These are phyloP conservation scores for Tortrix viridana DNA, from an alignment of 2,888 invertebrate species.

Conservation along the genomic window DNA sequence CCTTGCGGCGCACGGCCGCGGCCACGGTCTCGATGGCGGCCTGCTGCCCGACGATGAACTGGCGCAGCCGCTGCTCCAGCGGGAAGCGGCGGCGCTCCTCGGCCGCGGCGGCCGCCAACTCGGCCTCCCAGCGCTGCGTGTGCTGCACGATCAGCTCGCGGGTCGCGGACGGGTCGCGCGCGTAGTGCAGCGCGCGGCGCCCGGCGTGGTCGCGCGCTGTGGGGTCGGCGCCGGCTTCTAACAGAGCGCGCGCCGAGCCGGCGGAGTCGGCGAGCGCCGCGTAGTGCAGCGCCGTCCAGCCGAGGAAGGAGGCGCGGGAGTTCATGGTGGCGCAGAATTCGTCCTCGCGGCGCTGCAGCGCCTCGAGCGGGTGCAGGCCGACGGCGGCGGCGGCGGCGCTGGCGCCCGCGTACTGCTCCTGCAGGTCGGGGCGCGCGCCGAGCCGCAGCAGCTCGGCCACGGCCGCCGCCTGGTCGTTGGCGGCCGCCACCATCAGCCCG, in stretches of 20 bases:
- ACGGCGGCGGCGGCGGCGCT: conserved; percentile 86
- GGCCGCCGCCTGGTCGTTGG: conserved; percentile 87
- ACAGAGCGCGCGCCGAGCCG: conserved; percentile 85
- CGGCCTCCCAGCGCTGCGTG: conserved; percentile 77
- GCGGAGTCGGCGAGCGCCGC: conserved; percentile 90
- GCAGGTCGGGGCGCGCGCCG: conserved; percentile 91
- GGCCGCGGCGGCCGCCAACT: conserved; percentile 86
- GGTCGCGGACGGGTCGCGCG: conserved; percentile 85
- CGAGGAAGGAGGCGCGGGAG: conserved; percentile 90
- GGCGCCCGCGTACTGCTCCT: conserved; percentile 90
- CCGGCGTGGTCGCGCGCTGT: conserved; percentile 89
- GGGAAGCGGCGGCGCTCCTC: conserved; percentile 93
- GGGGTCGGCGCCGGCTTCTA: conserved; percentile 90
- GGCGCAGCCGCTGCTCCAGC: conserved; percentile 91
- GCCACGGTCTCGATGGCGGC: conserved; percentile 91
- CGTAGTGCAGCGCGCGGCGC: conserved; percentile 89
- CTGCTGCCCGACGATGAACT: conserved; percentile 94
- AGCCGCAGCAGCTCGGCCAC: conserved; percentile 86
- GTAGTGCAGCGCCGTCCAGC: conserved; percentile 95
- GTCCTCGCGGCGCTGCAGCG: conserved; percentile 88
- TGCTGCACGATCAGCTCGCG: conserved; percentile 85
- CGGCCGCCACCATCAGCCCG: conserved; percentile 92
- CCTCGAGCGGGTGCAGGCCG: conserved; percentile 89
- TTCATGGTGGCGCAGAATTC: conserved; percentile 91
- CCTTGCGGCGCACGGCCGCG: conserved; percentile 93